A percentile compares a stretch with the other conserved stretches of the same genome.
Evolutionary conservation across 1,140 invertebrate genomes (phyloP).

Genomic region (Bombus soroeensis): DNA sequence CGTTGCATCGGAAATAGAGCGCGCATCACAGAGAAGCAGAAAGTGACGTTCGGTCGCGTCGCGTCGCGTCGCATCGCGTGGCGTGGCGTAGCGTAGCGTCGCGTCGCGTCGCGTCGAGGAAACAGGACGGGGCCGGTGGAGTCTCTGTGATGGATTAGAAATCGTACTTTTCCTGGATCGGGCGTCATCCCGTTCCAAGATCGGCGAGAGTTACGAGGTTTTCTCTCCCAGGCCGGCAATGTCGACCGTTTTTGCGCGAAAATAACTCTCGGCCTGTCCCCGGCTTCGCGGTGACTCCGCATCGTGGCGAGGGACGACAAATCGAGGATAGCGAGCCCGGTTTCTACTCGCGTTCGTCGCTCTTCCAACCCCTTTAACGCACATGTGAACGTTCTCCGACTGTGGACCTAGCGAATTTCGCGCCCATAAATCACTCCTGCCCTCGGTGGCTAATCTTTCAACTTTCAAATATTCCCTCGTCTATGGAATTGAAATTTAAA

Average conservation of each 20-base stretch:
- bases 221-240: slow-evolving; percentile 58
- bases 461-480: not conserved
- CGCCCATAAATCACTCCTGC: not conserved
- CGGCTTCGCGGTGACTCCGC: slow-evolving; percentile 25
- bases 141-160: slow-evolving; percentile 69
- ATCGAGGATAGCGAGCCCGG: slow-evolving; percentile 52
- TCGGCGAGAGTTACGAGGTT: slow-evolving; percentile 70
- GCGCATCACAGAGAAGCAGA: not conserved
- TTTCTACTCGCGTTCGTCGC: slow-evolving; percentile 9
- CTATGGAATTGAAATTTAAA: not conserved
- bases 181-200: slow-evolving; percentile 68
- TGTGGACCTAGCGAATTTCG: not conserved
- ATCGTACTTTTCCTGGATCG: slow-evolving; percentile 74
- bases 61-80: not conserved
- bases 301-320: slow-evolving; percentile 45
- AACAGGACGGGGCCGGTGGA: not conserved
- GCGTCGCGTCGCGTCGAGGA: slow-evolving; percentile 10
- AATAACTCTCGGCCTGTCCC: slow-evolving; percentile 60
- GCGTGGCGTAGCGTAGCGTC: too few species aligned
- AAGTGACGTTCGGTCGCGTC: slow-evolving; percentile 4
- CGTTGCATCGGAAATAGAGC: slow-evolving; percentile 4
- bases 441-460: not conserved
- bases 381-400: not conserved
- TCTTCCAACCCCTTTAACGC: slow-evolving; percentile 36
- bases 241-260: slow-evolving; percentile 66